These are phyloP conservation scores for Sphaeramia orbicularis DNA, from an alignment of 2,797 vertebrate genomes.

Conservation along the genomic window DNA sequence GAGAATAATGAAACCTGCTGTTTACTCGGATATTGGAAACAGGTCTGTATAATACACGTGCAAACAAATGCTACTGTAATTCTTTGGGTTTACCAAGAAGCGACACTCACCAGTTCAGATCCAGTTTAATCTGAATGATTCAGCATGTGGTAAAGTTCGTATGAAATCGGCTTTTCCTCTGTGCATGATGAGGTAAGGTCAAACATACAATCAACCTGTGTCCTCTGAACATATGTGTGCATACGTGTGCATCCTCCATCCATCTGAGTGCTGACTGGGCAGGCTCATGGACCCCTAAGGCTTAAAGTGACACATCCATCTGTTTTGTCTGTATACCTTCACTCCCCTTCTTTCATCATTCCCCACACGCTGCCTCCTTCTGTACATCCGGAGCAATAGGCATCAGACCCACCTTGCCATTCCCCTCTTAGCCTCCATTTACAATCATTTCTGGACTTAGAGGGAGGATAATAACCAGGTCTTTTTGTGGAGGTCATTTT, in stretches of 20 bases:
- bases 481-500: conserved; percentile 44
- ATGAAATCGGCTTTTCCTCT: conserved; percentile 28
- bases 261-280: conserved; percentile 29
- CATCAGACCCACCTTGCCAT: conserved; percentile 12
- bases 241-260: conserved; percentile 26
- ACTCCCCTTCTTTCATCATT: conserved; percentile 23
- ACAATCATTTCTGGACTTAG: conserved; percentile 18
- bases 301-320: conserved; percentile 52
- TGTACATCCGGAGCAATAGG: conserved; percentile 12
- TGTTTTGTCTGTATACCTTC: conserved; percentile 42
- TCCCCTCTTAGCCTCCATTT: conserved; percentile 5
- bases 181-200: conserved; percentile 37
- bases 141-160: conserved; percentile 58
- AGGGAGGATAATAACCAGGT: conserved; percentile 27
- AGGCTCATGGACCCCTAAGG: conserved; percentile 29
- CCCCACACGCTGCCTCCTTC: conserved; percentile 1
- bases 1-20: conserved; percentile 37
- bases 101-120: conserved; percentile 20
- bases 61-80: conserved; percentile 32
- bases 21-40: conserved; percentile 41
- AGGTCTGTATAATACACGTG: background rate
- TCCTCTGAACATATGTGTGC: conserved; percentile 24
- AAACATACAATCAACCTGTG: conserved; percentile 48
- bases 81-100: conserved; percentile 44
- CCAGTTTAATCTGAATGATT: conserved; percentile 39